These are phyloP conservation scores for Entomobrya proxima DNA, from an alignment of 2,888 invertebrate species.

Conservation along the genomic window DNA sequence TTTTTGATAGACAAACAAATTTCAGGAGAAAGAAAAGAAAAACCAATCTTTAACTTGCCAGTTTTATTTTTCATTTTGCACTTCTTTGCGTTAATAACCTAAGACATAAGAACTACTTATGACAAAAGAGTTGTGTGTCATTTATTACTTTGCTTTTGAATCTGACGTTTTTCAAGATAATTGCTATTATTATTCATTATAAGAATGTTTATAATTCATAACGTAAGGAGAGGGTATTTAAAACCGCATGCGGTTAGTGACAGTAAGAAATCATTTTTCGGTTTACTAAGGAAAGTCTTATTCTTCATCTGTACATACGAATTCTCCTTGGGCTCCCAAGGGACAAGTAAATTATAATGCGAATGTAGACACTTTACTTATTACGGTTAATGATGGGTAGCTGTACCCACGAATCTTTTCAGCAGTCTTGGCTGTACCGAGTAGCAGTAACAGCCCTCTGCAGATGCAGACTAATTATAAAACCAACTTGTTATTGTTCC, in stretches of 20 bases:
- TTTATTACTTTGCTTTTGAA: slow-evolving; percentile 6
- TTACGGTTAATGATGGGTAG: neutral
- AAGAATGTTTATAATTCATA: no score
- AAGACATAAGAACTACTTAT: neutral
- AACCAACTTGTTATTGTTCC: neutral
- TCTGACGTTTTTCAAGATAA: slow-evolving; percentile 4
- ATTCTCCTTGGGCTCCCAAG: slow-evolving; percentile 39
- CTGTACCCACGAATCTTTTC: no score
- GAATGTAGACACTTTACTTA: slow-evolving; percentile 35
- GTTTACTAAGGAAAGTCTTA: no score
- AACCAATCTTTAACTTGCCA: no score
- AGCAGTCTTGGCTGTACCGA: neutral
- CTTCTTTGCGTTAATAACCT: neutral
- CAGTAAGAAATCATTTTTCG: no score
- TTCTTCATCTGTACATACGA: neutral
- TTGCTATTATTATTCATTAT: slow-evolving; percentile 21
- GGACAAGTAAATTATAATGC: slow-evolving; percentile 60
- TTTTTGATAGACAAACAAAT: no score
- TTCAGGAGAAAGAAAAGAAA: no score
- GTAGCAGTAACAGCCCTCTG: neutral
- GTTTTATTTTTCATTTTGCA: no score
- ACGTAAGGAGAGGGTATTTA: no score
- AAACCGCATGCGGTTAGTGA: no score
- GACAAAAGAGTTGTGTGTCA: neutral
- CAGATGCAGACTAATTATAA: slow-evolving; percentile 30